A percentile compares a stretch with the other conserved stretches of the same genome.
phyloP scores from a whole-genome alignment of 2,113 vertebrate genomes.

The Lonchura striata region DNA sequence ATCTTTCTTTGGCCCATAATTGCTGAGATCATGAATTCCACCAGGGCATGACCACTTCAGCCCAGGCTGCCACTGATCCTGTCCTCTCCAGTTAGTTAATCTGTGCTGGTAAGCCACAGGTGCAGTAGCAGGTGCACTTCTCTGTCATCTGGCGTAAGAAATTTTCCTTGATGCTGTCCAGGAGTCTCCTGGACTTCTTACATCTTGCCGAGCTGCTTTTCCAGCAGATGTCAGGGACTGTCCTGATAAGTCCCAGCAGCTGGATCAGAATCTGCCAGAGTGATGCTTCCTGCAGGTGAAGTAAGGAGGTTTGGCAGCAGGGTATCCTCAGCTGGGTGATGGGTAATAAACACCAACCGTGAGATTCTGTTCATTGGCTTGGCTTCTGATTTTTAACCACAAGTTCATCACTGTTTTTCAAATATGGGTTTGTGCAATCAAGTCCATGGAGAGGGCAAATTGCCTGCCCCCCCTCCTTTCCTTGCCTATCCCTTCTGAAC shows the following conservation, averaged over 20 bases:
- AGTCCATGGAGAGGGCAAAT: background rate
- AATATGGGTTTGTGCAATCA: background rate
- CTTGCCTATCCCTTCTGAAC: background rate
- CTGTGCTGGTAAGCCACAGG: background rate
- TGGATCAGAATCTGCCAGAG: background rate
- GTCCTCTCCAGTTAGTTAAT: background rate
- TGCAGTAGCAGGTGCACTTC: background rate
- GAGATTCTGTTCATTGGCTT: background rate
- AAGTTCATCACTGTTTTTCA: background rate
- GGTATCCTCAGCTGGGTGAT: fast-evolving
- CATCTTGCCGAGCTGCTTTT: background rate
- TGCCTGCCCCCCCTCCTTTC: fast-evolving
- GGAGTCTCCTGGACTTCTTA: background rate
- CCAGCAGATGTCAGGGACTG: background rate
- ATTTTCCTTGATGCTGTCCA: background rate
- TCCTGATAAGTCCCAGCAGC: background rate
- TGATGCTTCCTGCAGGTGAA: background rate
- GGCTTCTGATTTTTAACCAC: background rate
- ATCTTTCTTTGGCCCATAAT: background rate
- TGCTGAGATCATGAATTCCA: background rate
- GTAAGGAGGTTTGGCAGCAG: background rate
- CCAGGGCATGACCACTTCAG: background rate
- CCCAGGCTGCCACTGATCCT: background rate
- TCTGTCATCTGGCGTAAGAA: background rate
- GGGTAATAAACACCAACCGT: background rate